Evolutionary conservation across 2,888 invertebrate species (phyloP).

Genomic region (Nomada fucata): DNA sequence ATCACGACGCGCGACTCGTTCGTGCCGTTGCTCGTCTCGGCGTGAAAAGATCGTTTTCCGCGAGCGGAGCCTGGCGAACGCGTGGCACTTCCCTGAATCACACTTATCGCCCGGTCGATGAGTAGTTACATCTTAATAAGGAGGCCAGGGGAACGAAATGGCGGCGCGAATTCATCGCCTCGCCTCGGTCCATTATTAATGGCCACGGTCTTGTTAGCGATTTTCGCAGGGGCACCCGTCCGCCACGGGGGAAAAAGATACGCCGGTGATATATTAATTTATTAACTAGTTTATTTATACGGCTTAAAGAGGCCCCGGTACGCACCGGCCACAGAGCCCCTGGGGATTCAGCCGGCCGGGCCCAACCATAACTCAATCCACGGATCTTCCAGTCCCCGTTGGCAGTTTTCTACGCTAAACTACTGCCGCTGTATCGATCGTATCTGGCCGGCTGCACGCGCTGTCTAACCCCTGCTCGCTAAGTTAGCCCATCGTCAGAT

Average conservation of each 20-base stretch:
- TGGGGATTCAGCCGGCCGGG: conserved; percentile 57
- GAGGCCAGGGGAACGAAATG: conserved; percentile 60
- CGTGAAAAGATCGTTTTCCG: conserved; percentile 5
- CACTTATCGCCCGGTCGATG: conserved; percentile 66
- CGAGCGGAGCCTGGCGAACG: background rate
- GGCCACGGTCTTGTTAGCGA: conserved; percentile 73
- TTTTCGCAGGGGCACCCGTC: conserved; percentile 70
- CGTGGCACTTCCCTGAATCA: conserved; percentile 68
- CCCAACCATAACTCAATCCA: conserved; percentile 77
- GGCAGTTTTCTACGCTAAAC: conserved; percentile 69
- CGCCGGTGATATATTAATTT: conserved; percentile 81
- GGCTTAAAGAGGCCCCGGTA: conserved; percentile 71
- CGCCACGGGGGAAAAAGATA: conserved; percentile 61
- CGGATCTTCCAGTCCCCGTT: conserved; percentile 64
- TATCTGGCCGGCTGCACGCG: conserved; percentile 49
- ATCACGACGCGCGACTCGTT: conserved; percentile 13
- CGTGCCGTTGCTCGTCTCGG: conserved; percentile 26
- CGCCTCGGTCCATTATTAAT: conserved; percentile 66
- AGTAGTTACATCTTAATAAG: conserved; percentile 75
- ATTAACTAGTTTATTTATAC: conserved; percentile 80
- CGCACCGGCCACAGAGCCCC: conserved; percentile 52
- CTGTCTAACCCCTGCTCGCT: conserved; percentile 24
- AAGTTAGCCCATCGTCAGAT: conserved; percentile 37
- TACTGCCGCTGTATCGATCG: conserved; percentile 54
- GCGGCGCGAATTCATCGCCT: conserved; percentile 69